Evolutionary conservation across 2,888 invertebrate species (phyloP).

Genomic region (Campoletis raptor): DNA sequence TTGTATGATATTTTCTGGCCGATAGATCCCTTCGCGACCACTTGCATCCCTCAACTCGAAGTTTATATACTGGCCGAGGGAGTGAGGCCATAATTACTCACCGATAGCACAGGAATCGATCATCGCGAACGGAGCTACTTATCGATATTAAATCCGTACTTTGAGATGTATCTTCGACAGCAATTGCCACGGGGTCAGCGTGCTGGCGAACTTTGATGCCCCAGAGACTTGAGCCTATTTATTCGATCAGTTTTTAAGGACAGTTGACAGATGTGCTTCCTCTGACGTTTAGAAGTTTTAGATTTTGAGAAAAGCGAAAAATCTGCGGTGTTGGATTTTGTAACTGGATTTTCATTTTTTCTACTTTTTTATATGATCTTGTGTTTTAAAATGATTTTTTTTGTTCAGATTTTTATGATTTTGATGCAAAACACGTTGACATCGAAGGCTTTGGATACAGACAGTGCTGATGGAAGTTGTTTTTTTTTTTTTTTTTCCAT

Average conservation of each 20-base stretch:
- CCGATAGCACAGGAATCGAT: conserved; percentile 78
- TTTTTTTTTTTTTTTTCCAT: conserved; percentile 41
- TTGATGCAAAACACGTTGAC: background rate
- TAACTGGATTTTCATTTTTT: background rate
- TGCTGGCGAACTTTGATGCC: background rate
- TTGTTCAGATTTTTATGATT: background rate
- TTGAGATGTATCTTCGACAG: background rate
- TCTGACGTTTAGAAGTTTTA: too few relatives aligned
- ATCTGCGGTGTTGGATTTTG: background rate
- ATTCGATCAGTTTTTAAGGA: too few relatives aligned
- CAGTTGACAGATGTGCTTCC: too few relatives aligned
- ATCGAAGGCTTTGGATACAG: background rate
- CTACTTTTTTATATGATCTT: background rate
- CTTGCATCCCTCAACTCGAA: conserved; percentile 10
- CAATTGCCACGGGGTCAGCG: background rate
- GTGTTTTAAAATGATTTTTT: background rate
- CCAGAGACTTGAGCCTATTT: too few relatives aligned
- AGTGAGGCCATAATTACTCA: conserved; percentile 80
- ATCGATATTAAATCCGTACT: conserved; percentile 32
- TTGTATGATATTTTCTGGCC: conserved; percentile 25
- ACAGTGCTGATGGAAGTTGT: conserved; percentile 1
- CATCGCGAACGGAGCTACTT: conserved; percentile 73
- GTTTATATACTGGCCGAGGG: conserved; percentile 33
- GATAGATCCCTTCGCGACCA: conserved; percentile 21
- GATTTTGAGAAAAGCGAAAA: too few relatives aligned